Conservation (phyloP, 2,797 vertebrate genomes). For the Malacoraja senta region DNA sequence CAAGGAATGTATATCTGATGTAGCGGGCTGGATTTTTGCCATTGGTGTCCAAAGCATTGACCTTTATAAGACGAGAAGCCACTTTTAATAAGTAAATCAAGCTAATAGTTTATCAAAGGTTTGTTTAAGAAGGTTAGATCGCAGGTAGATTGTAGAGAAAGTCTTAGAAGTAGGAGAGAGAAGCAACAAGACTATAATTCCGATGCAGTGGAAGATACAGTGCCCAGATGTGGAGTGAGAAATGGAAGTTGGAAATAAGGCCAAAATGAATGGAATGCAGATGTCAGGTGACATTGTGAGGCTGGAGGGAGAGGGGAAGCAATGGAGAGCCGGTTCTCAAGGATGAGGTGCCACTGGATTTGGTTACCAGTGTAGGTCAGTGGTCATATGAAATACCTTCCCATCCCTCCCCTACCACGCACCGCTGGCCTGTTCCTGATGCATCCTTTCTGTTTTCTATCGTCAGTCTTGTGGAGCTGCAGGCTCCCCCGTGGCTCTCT, state of each 20-base stretch:
- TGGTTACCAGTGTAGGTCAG: not conserved
- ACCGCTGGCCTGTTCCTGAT: not conserved
- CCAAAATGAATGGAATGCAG: not conserved
- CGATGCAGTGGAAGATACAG: not conserved
- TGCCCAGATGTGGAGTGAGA: not conserved
- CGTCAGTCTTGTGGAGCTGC: not conserved
- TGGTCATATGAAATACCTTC: not conserved
- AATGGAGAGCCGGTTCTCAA: not conserved
- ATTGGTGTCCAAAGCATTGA: not conserved
- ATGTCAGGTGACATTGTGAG: not conserved
- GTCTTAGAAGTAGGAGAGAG: not conserved
- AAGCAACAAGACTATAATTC: not conserved
- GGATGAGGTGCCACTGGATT: not conserved
- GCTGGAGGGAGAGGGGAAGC: not conserved
- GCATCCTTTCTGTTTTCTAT: not conserved
- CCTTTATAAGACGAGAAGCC: not conserved
- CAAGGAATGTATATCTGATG: not conserved
- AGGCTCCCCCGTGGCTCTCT: not conserved
- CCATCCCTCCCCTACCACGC: not conserved
- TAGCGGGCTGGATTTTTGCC: not conserved
- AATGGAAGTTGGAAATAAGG: not conserved
- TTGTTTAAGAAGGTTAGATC: too few relatives aligned
- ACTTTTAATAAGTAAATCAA: not conserved
- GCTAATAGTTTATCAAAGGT: too few relatives aligned
- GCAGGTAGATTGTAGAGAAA: not conserved